Evolutionary conservation across 64 coral and sea anemone species (phyloP).

Genomic region (Pocillopora damicornis): DNA sequence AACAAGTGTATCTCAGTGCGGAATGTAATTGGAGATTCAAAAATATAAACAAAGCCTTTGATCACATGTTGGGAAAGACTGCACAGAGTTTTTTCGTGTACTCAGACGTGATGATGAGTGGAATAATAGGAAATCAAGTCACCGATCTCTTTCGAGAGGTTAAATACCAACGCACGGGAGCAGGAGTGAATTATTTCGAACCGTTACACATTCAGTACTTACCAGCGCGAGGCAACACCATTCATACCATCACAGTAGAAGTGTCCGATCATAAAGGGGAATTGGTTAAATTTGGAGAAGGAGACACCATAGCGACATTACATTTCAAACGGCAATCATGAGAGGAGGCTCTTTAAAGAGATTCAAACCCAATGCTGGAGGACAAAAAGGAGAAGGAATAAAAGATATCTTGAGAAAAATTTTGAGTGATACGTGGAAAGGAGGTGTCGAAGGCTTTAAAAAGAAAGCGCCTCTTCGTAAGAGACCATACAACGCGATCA

Average conservation of each 20-base stretch:
- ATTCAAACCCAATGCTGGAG: no score
- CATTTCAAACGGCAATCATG: slow-evolving; percentile 32
- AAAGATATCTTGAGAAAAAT: background rate
- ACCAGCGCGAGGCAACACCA: background rate
- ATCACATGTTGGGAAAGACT: background rate
- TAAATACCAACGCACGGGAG: background rate
- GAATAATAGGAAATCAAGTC: slow-evolving; percentile 7
- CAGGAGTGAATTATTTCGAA: background rate
- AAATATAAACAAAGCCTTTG: background rate
- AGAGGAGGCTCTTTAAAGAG: background rate
- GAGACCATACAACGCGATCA: no score
- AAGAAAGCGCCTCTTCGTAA: no score
- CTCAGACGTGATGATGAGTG: background rate
- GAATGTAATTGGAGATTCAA: no score
- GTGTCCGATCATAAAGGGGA: background rate
- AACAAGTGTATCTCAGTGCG: background rate
- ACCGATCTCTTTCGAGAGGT: background rate
- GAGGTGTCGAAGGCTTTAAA: no score
- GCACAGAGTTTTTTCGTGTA: background rate
- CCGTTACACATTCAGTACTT: slow-evolving; percentile 13
- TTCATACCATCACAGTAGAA: background rate
- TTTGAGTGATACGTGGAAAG: no score
- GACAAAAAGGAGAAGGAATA: background rate
- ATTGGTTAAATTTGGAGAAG: background rate
- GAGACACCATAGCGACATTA: background rate